These are phyloP conservation scores for Luehdorfia chinensis DNA, from an alignment of 1,140 invertebrate genomes.

Conservation along the genomic window DNA sequence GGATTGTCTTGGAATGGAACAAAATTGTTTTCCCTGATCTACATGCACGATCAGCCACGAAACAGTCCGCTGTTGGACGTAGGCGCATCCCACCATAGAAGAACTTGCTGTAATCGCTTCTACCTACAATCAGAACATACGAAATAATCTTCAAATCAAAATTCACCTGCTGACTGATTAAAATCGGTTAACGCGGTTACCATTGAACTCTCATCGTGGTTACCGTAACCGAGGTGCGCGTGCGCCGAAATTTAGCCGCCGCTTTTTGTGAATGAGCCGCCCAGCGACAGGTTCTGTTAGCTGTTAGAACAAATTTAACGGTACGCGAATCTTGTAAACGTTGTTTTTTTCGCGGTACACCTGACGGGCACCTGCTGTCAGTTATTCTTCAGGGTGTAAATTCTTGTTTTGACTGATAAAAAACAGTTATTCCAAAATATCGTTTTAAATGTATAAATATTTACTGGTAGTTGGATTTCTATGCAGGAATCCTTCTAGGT, in stretches of 20 bases:
- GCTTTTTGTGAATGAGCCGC: conserved; percentile 62
- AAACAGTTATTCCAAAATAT: background rate
- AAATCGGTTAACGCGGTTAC: background rate
- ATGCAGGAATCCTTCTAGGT: no score
- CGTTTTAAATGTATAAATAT: no score
- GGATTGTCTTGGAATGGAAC: no score
- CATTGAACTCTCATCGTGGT: conserved; percentile 33
- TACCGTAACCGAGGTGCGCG: conserved; percentile 38
- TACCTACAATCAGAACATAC: no score
- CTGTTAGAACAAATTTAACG: conserved; percentile 65
- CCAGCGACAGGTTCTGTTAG: conserved; percentile 49
- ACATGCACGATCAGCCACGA: no score
- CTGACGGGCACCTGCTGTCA: conserved; percentile 35
- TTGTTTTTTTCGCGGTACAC: conserved; percentile 36
- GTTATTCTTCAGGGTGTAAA: background rate
- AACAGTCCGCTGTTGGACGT: no score
- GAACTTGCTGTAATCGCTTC: no score
- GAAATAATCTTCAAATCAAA: no score
- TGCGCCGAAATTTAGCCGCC: conserved; percentile 44
- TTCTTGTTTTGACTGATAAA: background rate
- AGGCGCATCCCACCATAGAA: no score
- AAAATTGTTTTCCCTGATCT: no score
- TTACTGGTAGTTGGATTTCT: no score
- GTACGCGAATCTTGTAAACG: conserved; percentile 40
- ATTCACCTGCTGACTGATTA: no score